Conservation (phyloP, 2,113 vertebrate genomes). For the Planiliza haematocheilus region DNA sequence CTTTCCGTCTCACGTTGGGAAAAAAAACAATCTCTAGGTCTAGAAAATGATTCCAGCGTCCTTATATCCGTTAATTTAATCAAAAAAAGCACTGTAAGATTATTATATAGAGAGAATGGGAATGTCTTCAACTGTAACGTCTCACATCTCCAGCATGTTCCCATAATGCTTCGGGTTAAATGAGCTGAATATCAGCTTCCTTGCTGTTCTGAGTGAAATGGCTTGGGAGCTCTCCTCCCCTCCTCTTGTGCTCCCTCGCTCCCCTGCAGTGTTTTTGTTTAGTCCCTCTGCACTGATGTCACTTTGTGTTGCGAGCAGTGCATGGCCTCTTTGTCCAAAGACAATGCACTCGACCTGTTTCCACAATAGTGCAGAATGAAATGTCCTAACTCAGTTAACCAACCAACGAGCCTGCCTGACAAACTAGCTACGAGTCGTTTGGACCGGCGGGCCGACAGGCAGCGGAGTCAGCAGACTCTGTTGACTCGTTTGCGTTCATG, state of each 20-base stretch:
- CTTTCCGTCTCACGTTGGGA: not conserved
- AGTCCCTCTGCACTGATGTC: constrained; percentile 75
- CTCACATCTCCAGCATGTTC: constrained; percentile 28
- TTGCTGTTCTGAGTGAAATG: constrained; percentile 58
- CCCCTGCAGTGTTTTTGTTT: constrained; percentile 82
- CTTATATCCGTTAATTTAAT: not conserved
- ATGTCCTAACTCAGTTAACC: constrained; percentile 7
- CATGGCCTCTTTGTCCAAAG: constrained; percentile 75
- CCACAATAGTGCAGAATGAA: constrained; percentile 62
- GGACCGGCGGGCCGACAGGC: constrained; percentile 28
- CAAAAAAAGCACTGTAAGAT: not conserved
- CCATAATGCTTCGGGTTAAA: constrained; percentile 42
- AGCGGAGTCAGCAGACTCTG: constrained; percentile 37
- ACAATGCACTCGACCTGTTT: constrained; percentile 77
- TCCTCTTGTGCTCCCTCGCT: constrained; percentile 47
- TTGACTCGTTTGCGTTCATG: constrained; percentile 59
- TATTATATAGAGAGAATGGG: constrained; percentile 16
- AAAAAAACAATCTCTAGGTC: not conserved
- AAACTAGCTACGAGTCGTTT: not conserved
- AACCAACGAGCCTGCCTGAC: constrained; percentile 20
- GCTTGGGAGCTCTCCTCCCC: constrained; percentile 47
- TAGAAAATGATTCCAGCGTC: not conserved
- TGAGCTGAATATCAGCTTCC: constrained; percentile 63
- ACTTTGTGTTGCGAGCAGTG: constrained; percentile 75
- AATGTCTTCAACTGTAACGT: constrained; percentile 8